phyloP scores from a whole-genome alignment of 2,797 vertebrate species.

The Echiichthys vipera region DNA sequence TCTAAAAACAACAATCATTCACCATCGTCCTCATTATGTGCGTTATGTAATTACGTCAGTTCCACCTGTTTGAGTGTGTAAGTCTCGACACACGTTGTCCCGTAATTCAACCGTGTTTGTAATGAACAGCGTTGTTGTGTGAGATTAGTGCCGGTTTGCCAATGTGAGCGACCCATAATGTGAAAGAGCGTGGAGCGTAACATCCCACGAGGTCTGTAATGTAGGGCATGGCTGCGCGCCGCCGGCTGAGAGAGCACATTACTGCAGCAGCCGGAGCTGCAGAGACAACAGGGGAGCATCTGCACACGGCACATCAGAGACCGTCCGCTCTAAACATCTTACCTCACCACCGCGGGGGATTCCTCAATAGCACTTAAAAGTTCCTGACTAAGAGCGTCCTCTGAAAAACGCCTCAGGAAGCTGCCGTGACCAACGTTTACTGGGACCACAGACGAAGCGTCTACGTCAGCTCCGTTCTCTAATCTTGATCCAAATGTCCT shows the following conservation, averaged over 20 bases:
- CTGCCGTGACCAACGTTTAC: no score
- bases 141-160: slow-evolving; percentile 17
- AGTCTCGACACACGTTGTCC: background rate
- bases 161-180: slow-evolving; percentile 13
- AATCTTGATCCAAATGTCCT: no score
- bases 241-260: slow-evolving; percentile 51
- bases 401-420: no score
- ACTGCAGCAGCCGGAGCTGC: background rate
- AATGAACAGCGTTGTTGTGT: slow-evolving; percentile 26
- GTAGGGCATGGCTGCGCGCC: slow-evolving; percentile 27
- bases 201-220: slow-evolving; percentile 37
- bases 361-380: no score
- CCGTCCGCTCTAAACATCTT: background rate
- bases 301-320: background rate
- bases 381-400: no score
- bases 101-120: slow-evolving; percentile 22
- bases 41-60: background rate
- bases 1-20: background rate
- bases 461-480: no score
- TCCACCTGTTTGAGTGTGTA: background rate
- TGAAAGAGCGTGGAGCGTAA: slow-evolving; percentile 29
- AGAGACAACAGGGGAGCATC: slow-evolving; percentile 4
- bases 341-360: no score
- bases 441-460: no score
- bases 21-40: background rate